Base-by-base conservation (phyloP, 1,140 invertebrate genomes). In the Palaemon carinicauda region DNA sequence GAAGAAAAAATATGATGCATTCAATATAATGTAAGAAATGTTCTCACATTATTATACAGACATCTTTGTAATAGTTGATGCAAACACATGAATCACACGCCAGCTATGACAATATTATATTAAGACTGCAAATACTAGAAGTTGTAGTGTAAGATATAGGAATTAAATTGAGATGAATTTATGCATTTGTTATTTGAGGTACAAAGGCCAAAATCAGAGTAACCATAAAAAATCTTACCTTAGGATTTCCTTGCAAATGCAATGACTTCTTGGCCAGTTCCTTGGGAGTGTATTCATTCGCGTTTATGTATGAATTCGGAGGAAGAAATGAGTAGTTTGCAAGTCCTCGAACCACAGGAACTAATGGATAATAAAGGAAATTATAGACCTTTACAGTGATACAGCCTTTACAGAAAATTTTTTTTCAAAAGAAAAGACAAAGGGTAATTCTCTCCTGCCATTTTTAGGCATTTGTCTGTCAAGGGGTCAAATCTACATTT, bases 401-500 rank as follows among this genome's bases (percentile, higher is more conserved):
- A 82, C 93, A 93, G 87, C 92, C 92, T 51, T 89, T 80, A 88
- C 92, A 93, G n/a, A 19, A 92, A 78, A 9, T 90, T 89, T 85
- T 93, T 93, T 89, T 93, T 92, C 87, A 93, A 92, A 9, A 91
- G 84, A 9, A 93, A 78, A 88, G 92, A 93, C 82, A 91, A 91
- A 51, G 90, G 88, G 89, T 91, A 91, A n/a, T 78, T 53, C 53
- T 74, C 50, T 60, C 82, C 89, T 56, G 52, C 88, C 17, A 51
- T 60, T 80, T 87, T 65, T 29, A 89, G 89, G 56, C 91, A 91
- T 27, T 90, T 77, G 14, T 88, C 53, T 10, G 84, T 83, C 50
- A 87, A 69, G 24, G 82, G 77, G 19, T 89, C 87, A 19, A 80
- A 85, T 15, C 29, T 53, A 91, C 97, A 98, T 89, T 95, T 95